phyloP scores from a whole-genome alignment of 92 coral and sea anemone species.

The Parazoanthus swiftii region DNA sequence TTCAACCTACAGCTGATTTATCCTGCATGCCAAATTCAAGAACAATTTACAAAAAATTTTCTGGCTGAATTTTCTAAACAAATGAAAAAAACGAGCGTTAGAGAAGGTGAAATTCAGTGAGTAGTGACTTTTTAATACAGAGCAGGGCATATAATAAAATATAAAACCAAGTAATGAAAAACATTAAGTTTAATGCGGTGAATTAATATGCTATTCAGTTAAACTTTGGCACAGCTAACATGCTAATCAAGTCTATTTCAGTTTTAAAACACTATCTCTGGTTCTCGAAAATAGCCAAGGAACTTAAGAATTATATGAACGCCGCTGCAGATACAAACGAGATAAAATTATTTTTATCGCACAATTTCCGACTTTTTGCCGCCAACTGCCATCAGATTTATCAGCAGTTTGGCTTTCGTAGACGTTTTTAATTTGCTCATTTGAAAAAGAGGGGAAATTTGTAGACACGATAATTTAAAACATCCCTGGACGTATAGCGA shows the following conservation, averaged over 20 bases:
- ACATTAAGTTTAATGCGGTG: too few relatives aligned
- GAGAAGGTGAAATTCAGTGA: too few relatives aligned
- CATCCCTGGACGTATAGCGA: neutral
- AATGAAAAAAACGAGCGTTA: too few relatives aligned
- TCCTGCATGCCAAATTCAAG: neutral
- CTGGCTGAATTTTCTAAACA: neutral
- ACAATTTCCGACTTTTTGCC: conserved; percentile 19
- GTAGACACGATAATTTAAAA: neutral
- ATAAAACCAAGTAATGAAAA: too few relatives aligned
- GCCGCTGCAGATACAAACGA: neutral
- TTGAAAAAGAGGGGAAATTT: neutral
- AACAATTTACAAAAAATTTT: neutral
- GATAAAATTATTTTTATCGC: neutral
- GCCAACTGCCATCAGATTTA: conserved; percentile 13
- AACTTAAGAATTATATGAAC: neutral
- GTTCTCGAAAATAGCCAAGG: neutral
- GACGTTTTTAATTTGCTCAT: neutral
- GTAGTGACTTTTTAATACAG: too few relatives aligned
- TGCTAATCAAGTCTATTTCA: too few relatives aligned
- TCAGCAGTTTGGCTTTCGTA: neutral
- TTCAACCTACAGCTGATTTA: too few relatives aligned
- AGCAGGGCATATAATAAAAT: too few relatives aligned
- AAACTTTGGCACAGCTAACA: too few relatives aligned
- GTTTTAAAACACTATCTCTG: neutral
- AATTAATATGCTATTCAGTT: too few relatives aligned